phyloP scores from a whole-genome alignment of 2,113 vertebrate species.

The Hippolais icterina region DNA sequence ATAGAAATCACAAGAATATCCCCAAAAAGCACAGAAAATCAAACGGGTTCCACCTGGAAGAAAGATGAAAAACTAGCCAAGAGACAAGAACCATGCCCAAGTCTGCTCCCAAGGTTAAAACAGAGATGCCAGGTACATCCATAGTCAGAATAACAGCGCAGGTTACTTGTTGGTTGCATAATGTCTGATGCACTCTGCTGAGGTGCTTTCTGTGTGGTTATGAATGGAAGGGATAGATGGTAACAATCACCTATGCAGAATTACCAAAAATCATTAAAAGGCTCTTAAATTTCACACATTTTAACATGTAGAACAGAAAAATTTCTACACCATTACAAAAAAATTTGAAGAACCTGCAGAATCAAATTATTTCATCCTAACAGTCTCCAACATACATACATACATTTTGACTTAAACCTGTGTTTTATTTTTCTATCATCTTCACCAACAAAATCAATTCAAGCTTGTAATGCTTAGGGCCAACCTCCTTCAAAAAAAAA shows the following conservation, averaged over 20 bases:
- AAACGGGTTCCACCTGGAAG: neutral
- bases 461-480: neutral
- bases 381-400: neutral
- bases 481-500: neutral
- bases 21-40: neutral
- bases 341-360: neutral
- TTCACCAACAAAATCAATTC: neutral
- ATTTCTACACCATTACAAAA: neutral
- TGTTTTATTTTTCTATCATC: neutral
- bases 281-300: neutral
- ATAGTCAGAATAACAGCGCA: neutral
- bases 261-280: neutral
- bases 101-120: neutral
- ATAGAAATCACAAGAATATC: neutral
- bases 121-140: neutral
- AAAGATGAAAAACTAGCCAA: neutral
- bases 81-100: neutral
- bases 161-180: too few relatives aligned
- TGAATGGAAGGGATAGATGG: neutral
- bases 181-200: neutral
- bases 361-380: neutral
- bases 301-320: neutral
- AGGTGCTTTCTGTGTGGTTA: neutral
- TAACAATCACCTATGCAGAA: neutral
- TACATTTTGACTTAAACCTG: neutral